These are phyloP conservation scores for Hemistola chrysoprasaria DNA, from an alignment of 2,888 invertebrate species.

Conservation along the genomic window DNA sequence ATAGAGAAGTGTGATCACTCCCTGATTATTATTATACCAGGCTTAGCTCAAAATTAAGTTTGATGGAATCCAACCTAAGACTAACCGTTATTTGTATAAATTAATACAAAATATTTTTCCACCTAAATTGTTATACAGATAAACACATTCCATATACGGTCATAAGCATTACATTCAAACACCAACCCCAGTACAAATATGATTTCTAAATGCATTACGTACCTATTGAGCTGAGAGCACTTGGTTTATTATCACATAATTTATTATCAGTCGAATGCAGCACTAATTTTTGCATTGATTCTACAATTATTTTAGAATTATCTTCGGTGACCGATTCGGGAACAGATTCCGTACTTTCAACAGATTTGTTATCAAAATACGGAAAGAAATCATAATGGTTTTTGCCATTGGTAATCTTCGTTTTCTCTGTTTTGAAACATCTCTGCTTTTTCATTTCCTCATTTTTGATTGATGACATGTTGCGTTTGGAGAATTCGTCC, in stretches of 20 bases:
- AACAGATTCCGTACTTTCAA: slow-evolving; percentile 34
- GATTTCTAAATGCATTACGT: slow-evolving; percentile 61
- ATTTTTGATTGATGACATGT: slow-evolving; percentile 62
- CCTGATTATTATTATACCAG: no score
- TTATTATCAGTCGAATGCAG: slow-evolving; percentile 80
- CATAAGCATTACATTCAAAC: slow-evolving; percentile 52
- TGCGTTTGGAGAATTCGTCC: slow-evolving; percentile 71
- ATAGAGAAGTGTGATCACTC: no score
- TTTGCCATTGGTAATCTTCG: slow-evolving; percentile 63
- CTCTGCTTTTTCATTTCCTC: slow-evolving; percentile 54
- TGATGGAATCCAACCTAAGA: no score
- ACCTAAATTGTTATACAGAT: slow-evolving; percentile 34
- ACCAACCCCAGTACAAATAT: slow-evolving; percentile 55
- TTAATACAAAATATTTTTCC: slow-evolving; percentile 39
- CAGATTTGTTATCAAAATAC: slow-evolving; percentile 70
- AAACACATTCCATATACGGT: slow-evolving; percentile 34
- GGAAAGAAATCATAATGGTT: slow-evolving; percentile 73
- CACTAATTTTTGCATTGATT: slow-evolving; percentile 78
- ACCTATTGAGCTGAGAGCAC: slow-evolving; percentile 77
- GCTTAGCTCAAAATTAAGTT: not conserved
- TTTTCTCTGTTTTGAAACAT: slow-evolving; percentile 54
- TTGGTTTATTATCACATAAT: slow-evolving; percentile 78
- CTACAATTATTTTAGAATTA: slow-evolving; percentile 74
- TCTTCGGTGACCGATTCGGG: slow-evolving; percentile 38
- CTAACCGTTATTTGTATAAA: slow-evolving; percentile 16